Percentiles rank a stretch among this genome's conserved stretches.
Conservation (phyloP, 2,797 vertebrate species). For the Cercopithecus neglectus region DNA sequence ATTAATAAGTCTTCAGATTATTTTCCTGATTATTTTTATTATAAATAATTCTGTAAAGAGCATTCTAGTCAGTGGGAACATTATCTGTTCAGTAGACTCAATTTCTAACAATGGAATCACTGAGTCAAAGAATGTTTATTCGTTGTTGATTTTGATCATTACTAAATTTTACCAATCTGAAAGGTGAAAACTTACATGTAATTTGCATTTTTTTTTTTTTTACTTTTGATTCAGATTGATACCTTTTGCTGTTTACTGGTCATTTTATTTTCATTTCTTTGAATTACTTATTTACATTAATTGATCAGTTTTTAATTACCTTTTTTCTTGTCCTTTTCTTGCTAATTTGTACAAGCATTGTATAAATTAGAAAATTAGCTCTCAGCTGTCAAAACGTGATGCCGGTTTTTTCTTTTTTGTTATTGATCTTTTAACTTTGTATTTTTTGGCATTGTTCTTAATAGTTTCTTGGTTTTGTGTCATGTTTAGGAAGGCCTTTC, state of each 20-base stretch:
- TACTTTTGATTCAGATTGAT: background rate
- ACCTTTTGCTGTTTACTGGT: background rate
- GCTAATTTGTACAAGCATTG: background rate
- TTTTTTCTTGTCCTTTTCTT: background rate
- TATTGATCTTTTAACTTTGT: conserved; percentile 30
- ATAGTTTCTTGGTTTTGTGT: conserved; percentile 35
- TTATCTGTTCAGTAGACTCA: background rate
- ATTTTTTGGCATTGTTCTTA: conserved; percentile 44
- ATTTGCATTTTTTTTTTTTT: background rate
- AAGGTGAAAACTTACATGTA: background rate
- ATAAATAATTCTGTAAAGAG: background rate
- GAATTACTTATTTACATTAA: background rate
- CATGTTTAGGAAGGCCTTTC: conserved; percentile 45
- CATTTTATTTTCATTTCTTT: background rate
- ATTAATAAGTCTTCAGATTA: background rate
- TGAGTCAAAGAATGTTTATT: background rate
- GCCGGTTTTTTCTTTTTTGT: background rate
- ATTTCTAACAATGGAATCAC: background rate
- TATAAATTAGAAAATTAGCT: background rate
- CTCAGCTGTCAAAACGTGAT: background rate
- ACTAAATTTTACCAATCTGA: background rate
- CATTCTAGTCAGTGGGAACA: background rate
- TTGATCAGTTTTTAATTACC: background rate
- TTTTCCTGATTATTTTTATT: background rate
- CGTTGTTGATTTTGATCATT: conserved; percentile 5